Conservation (phyloP, 1,140 invertebrate genomes). For the Riptortus pedestris region DNA sequence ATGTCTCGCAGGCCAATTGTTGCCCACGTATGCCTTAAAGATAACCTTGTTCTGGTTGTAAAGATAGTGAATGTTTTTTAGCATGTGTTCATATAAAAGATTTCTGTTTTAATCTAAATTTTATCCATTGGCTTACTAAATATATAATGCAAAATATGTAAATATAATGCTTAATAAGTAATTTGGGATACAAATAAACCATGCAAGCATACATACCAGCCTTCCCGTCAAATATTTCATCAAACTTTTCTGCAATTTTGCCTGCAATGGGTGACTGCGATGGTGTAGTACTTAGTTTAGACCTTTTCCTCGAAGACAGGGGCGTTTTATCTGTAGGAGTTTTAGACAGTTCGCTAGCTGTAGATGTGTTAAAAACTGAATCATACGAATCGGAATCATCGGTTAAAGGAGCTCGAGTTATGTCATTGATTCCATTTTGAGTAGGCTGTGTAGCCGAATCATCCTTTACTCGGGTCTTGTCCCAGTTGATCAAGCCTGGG, state of each 20-base stretch:
- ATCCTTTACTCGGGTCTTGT: conserved; percentile 5
- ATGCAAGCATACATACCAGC: conserved; percentile 17
- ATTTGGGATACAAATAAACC: too few species aligned
- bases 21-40: too few species aligned
- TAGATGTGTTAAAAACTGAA: not conserved
- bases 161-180: too few species aligned
- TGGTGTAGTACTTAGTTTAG: not conserved
- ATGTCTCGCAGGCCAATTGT: too few species aligned
- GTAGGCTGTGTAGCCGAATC: not conserved
- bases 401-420: not conserved
- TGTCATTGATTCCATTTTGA: not conserved
- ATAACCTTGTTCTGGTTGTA: too few species aligned
- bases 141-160: too few species aligned
- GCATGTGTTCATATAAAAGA: too few species aligned
- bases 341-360: not conserved
- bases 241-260: conserved; percentile 13
- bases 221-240: conserved; percentile 18
- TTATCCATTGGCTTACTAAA: too few species aligned
- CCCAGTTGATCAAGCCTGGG: conserved; percentile 19
- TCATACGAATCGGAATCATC: not conserved
- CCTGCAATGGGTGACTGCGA: not conserved
- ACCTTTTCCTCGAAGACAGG: not conserved
- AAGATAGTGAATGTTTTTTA: too few species aligned
- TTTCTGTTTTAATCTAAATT: too few species aligned
- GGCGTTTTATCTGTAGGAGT: conserved; percentile 5